Base-by-base conservation (phyloP, 1,140 invertebrate species). In the Brachionus angularis region DNA sequence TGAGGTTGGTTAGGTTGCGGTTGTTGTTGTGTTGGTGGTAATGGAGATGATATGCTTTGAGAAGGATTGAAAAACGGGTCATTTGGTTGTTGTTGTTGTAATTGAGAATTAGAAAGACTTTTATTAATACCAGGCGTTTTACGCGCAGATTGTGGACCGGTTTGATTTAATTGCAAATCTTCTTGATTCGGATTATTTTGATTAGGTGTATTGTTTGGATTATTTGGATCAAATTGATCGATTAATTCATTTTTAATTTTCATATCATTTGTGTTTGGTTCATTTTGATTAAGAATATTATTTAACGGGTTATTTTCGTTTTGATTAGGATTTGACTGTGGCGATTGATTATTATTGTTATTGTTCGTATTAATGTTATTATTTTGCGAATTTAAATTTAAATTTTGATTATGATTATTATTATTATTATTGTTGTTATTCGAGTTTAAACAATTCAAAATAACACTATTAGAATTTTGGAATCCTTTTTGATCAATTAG, bases 51-150 rank as follows among this genome's bases (percentile, higher is more conserved):
- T 10, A 42, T 42, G 10, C 39, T 42, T 10, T 42, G 39, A n/a
- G n/a, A n/a, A n/a, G n/a, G n/a, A n/a, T n/a, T 42, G 39, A 16
- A 42, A 10, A 42, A 10, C 39, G 39, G 10, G 39, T 42, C 10
- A 42, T 16, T 42, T 42, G 39, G 39, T 10, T 10, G 10, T 23
- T 58, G 53, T 36, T 61, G 55, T 25, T 52, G 23, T 52, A 58
- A 42, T 58, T 58, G 53, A 12, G 18, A 39, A 33, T 58, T 58
- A 7, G 53, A 58, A 1, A 58, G 34, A 21, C 33, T 39, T 39
- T 58, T 58, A 23, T 58, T 58, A 5, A 58, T 58, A 21, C 53
- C 53, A 14, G 53, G 53, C n/a, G 53, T 58, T 39, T 58, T 58
- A 16, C 53, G 53, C 18, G 53, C 31, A 18, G 53, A 23, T 36